A percentile compares a stretch with the other conserved stretches of the same genome.
Evolutionary conservation across 1,140 invertebrate genomes (phyloP).

Genomic region (Chrysomallon squamiferum): DNA sequence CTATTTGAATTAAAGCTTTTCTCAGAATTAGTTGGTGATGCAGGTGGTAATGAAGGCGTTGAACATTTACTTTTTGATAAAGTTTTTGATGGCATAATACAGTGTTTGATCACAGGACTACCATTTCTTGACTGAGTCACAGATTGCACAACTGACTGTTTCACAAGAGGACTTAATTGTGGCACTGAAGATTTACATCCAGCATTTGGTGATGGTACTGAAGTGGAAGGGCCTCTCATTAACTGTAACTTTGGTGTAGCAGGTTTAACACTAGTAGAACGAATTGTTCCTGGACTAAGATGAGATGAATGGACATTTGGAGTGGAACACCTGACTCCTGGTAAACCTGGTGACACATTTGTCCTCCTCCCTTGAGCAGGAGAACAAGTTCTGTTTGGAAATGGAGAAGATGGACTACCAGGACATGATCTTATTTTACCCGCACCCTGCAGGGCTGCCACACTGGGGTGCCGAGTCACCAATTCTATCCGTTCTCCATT

Average conservation of each 20-base stretch:
- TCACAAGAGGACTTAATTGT: too few relatives aligned
- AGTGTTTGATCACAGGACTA: too few relatives aligned
- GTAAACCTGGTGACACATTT: conserved; percentile 5
- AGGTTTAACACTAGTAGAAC: neutral
- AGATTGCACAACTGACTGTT: too few relatives aligned
- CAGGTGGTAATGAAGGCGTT: conserved; percentile 1
- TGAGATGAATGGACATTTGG: neutral
- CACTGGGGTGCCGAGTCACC: conserved; percentile 14
- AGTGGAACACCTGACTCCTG: neutral
- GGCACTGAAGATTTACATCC: too few relatives aligned
- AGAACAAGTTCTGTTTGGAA: neutral
- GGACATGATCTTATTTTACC: conserved; percentile 9
- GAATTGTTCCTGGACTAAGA: neutral
- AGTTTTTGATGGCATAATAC: too few relatives aligned
- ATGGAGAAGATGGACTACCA: neutral
- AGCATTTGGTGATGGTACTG: too few relatives aligned
- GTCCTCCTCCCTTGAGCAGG: neutral
- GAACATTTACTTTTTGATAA: too few relatives aligned
- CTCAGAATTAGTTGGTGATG: conserved; percentile 14
- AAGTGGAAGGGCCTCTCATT: too few relatives aligned
- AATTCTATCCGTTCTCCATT: conserved; percentile 7
- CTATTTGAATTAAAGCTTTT: conserved; percentile 22
- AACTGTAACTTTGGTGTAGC: neutral
- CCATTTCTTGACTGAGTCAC: too few relatives aligned
- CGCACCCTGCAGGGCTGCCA: conserved; percentile 24